Conservation (phyloP, 2,888 invertebrate genomes). For the Sicus ferrugineus region DNA sequence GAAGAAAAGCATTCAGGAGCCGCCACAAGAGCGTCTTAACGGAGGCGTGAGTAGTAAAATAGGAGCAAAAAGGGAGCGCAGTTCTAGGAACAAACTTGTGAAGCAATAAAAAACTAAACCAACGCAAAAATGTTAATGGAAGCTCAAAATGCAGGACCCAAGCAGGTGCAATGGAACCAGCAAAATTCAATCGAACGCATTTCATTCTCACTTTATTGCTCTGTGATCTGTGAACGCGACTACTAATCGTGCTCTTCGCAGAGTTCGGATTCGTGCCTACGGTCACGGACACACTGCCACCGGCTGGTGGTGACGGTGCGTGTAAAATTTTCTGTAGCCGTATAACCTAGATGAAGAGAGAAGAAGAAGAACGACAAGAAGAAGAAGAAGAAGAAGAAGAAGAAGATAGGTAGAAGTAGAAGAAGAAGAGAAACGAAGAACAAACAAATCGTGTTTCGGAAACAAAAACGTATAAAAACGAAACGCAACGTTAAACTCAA, state of each 20-base stretch:
- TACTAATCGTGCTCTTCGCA: slow-evolving; percentile 63
- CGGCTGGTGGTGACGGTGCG: slow-evolving; percentile 66
- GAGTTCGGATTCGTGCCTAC: slow-evolving; percentile 63
- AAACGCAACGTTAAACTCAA: slow-evolving; percentile 24
- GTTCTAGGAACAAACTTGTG: too few relatives aligned
- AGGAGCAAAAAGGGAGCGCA: too few relatives aligned
- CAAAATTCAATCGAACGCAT: slow-evolving; percentile 33
- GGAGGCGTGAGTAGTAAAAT: too few relatives aligned
- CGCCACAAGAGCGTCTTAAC: too few relatives aligned
- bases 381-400: slow-evolving; percentile 43
- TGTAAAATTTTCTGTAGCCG: slow-evolving; percentile 83
- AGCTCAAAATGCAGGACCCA: neutral
- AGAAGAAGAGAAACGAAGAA: slow-evolving; percentile 38
- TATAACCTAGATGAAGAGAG: slow-evolving; percentile 71
- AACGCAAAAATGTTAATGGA: too few relatives aligned
- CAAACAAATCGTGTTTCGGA: slow-evolving; percentile 34
- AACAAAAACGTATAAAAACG: slow-evolving; percentile 31
- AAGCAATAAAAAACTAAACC: too few relatives aligned
- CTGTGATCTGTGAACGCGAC: slow-evolving; percentile 63
- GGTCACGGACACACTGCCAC: slow-evolving; percentile 63
- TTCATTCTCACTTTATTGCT: slow-evolving; percentile 62
- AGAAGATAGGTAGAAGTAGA: slow-evolving; percentile 17
- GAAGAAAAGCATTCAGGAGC: too few relatives aligned
- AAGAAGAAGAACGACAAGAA: slow-evolving; percentile 45
- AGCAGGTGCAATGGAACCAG: slow-evolving; percentile 17